Evolutionary conservation across 2,797 vertebrate genomes (phyloP), one percentile per base, ranked within the genome.

Genomic region (Eulemur rubriventer): DNA sequence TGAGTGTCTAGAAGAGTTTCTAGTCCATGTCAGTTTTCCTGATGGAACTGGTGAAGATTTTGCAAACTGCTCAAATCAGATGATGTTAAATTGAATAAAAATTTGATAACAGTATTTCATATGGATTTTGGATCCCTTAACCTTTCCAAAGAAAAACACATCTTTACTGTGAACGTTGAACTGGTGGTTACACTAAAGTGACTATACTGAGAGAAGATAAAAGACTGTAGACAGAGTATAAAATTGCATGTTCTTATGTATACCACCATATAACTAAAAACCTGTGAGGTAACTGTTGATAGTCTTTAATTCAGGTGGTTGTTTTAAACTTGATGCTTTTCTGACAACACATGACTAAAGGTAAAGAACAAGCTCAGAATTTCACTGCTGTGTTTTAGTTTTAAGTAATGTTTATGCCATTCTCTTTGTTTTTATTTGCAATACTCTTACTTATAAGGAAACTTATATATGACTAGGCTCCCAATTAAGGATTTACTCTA

Each of bases 1-100:
- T 82, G 73, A 91, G 41, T 48, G 75, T 76, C 22, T 94, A 9
- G 80, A 85, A 52, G 70, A 95, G 84, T 96, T 97, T 94, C 35
- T 84, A 33, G 17, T 79, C 24, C 43, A 41, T 94, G 33, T 76
- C 24, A 30, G 55, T 96, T 93, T 96, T 95, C 38, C 89, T 43
- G 57, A 50, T 33, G 30, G 16, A 89, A 95, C 50, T 46, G 30
- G 46, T 63, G 46, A 91, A 50, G 28, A 80, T 84, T 85, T 96
- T 92, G 52, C 4, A 75, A 96, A 87, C 57, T 85, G 43, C 22
- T 87, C 35, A 72, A 76, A 84, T 80, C 5, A 78, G 33, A 63
- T 43, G 73, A n/a, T 26, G 63, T 89, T 93, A 86, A 86, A 90
- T 52, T 83, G 81, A 30, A 41, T 93, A 63, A 7, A 67, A 43